Evolutionary conservation across 2,113 vertebrate genomes (phyloP).

Genomic region (Vombatus ursinus): DNA sequence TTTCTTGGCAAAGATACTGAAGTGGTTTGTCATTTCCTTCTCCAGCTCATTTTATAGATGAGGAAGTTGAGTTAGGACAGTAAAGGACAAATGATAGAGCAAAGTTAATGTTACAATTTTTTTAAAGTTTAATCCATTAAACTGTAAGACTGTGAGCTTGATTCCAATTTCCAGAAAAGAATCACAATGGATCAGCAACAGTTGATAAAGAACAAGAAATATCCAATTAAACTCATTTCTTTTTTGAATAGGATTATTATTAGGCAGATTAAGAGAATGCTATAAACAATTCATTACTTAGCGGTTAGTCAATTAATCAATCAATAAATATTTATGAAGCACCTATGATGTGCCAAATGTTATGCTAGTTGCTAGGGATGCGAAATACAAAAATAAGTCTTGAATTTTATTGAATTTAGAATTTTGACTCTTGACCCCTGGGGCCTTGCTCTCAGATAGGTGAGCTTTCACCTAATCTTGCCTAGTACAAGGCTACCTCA

Average conservation of each 20-base stretch:
- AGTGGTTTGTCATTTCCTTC: background rate
- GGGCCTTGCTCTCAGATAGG: background rate
- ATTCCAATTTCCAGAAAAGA: background rate
- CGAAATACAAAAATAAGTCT: background rate
- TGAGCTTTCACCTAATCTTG: background rate
- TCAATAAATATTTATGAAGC: background rate
- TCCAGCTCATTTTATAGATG: background rate
- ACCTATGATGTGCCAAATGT: background rate
- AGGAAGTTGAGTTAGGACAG: background rate
- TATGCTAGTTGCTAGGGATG: background rate
- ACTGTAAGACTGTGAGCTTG: background rate
- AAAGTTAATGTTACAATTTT: background rate
- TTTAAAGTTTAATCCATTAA: background rate
- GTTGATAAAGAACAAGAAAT: background rate
- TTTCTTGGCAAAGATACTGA: background rate
- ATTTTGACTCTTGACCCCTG: background rate
- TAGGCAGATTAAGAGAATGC: background rate
- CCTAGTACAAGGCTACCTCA: background rate
- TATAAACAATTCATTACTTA: background rate
- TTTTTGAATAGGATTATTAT: background rate
- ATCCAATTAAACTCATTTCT: background rate
- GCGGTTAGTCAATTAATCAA: background rate
- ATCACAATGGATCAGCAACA: background rate
- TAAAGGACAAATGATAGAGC: background rate
- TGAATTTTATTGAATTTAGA: background rate